Conservation (phyloP, 2,888 invertebrate species). For the Tipula lateralis region DNA sequence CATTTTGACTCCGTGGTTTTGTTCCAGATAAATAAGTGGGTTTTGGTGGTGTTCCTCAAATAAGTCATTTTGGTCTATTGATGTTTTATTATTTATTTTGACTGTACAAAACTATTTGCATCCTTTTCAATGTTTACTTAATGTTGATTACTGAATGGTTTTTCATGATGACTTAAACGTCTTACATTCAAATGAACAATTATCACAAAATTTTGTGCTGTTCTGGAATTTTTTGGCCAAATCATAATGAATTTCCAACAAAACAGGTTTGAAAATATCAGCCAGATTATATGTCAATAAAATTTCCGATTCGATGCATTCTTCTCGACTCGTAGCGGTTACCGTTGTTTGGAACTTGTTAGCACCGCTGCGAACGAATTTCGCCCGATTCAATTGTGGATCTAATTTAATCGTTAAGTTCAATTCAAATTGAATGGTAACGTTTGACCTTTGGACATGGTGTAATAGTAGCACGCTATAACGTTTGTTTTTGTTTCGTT, state of each 20-base stretch:
- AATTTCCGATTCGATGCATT: constrained; percentile 43
- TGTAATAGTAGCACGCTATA: not conserved
- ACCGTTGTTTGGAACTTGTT: constrained; percentile 43
- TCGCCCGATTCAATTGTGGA: constrained; percentile 44
- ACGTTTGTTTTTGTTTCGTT: constrained; percentile 40
- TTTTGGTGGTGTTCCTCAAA: too few species aligned
- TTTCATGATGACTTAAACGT: too few species aligned
- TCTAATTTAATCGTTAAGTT: constrained; percentile 39
- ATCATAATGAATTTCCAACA: constrained; percentile 45
- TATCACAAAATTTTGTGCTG: constrained; percentile 45
- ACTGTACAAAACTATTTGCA: too few species aligned
- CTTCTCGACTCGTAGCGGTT: constrained; percentile 39
- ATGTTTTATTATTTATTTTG: too few species aligned
- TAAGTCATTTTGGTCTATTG: too few species aligned
- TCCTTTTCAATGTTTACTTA: too few species aligned
- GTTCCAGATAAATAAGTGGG: too few species aligned
- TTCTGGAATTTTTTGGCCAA: constrained; percentile 44
- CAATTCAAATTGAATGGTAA: not conserved
- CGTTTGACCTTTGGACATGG: not conserved
- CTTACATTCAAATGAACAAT: too few species aligned
- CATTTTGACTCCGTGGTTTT: too few species aligned
- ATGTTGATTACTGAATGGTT: too few species aligned
- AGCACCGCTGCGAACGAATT: constrained; percentile 40
- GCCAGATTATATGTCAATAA: constrained; percentile 44
- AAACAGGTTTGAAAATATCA: constrained; percentile 48